These are phyloP conservation scores for Tenthredo mesomela DNA, from an alignment of 2,888 invertebrate genomes.

Conservation along the genomic window DNA sequence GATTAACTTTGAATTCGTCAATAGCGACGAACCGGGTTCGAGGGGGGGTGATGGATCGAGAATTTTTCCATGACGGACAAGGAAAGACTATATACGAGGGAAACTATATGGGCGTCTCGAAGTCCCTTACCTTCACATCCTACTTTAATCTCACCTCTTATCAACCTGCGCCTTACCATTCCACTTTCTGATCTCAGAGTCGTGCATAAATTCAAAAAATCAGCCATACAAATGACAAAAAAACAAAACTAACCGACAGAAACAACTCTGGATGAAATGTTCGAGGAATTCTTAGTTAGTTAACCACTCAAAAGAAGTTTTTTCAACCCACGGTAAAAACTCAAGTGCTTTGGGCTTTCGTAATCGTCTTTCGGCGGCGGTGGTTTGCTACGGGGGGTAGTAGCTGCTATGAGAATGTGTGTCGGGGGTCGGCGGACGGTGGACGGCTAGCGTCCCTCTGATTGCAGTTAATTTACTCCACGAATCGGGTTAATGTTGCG, in stretches of 20 bases:
- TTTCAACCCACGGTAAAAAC: constrained; percentile 15
- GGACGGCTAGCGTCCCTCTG: constrained; percentile 70
- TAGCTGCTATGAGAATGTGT: constrained; percentile 48
- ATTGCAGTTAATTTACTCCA: constrained; percentile 77
- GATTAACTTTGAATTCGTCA: constrained; percentile 68
- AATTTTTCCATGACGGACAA: constrained; percentile 66
- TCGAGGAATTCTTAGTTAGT: not conserved
- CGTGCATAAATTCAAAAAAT: not conserved
- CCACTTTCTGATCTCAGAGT: not conserved
- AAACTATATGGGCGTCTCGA: constrained; percentile 19
- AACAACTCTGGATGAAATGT: not conserved
- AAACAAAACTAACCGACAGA: not conserved
- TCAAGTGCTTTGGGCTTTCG: constrained; percentile 55
- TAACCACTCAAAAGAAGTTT: constrained; percentile 10
- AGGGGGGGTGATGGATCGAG: constrained; percentile 59
- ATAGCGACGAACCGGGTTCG: constrained; percentile 54
- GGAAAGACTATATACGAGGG: constrained; percentile 62
- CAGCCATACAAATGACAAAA: not conserved
- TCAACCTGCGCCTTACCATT: not conserved
- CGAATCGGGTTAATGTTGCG: constrained; percentile 77
- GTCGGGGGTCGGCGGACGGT: constrained; percentile 37
- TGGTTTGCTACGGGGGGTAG: constrained; percentile 7
- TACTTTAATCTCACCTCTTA: constrained; percentile 27
- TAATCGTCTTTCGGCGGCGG: constrained; percentile 58
- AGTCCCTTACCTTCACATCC: not conserved